phyloP scores from a whole-genome alignment of 2,797 vertebrate genomes.

The Pseudochirops cupreus region DNA sequence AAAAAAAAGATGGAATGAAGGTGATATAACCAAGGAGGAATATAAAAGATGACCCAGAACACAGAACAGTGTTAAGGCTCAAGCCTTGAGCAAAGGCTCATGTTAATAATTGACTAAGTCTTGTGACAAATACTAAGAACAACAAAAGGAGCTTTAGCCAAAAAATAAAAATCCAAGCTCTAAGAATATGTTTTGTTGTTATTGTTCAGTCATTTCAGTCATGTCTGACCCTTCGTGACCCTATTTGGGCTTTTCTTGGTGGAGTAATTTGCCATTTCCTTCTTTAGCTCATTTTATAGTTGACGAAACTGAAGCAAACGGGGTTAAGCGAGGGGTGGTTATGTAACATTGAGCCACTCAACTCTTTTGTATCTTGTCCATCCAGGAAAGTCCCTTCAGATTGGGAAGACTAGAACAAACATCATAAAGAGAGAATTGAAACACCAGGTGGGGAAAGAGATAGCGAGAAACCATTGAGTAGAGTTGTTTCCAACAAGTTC shows the following conservation, averaged over 20 bases:
- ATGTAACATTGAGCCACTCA: not conserved
- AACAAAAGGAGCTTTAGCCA: not conserved
- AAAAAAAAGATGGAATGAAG: not conserved
- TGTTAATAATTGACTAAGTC: not conserved
- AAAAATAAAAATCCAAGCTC: not conserved
- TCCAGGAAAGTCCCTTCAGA: not conserved
- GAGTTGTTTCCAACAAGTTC: not conserved
- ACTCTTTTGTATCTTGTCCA: not conserved
- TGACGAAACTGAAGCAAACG: not conserved
- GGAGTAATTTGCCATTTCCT: not conserved
- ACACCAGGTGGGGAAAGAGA: not conserved
- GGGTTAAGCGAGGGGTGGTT: not conserved
- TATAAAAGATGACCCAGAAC: not conserved
- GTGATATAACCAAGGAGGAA: not conserved
- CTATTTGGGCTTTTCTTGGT: not conserved
- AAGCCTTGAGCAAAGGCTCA: not conserved
- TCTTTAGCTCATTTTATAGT: not conserved
- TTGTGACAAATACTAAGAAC: not conserved
- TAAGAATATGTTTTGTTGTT: not conserved
- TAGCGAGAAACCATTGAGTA: not conserved
- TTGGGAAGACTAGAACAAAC: not conserved
- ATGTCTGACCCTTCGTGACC: not conserved
- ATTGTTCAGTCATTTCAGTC: not conserved
- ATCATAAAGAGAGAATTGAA: not conserved
- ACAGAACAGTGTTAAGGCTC: not conserved